phyloP scores from a whole-genome alignment of 2,888 invertebrate species.

The Papilio demoleus region DNA sequence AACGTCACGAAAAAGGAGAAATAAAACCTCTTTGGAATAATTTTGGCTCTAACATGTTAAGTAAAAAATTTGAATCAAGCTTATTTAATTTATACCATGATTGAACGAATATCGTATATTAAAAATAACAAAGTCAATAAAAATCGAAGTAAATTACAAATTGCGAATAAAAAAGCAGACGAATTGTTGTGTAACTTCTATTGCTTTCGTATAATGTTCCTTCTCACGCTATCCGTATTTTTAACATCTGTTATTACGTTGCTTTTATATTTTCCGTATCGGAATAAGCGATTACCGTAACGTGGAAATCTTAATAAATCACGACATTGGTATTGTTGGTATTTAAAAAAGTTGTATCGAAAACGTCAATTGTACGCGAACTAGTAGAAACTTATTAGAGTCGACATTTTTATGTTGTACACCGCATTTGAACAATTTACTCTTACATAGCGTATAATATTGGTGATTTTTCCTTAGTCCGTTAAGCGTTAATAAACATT shows the following conservation, averaged over 20 bases:
- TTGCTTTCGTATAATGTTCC: constrained; percentile 37
- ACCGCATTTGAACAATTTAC: not conserved
- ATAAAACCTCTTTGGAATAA: too few relatives aligned
- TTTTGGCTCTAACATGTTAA: too few relatives aligned
- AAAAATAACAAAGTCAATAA: constrained; percentile 13
- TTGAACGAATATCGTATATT: too few relatives aligned
- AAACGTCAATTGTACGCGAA: not conserved
- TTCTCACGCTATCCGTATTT: constrained; percentile 36
- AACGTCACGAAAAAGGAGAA: not conserved
- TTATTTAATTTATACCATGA: not conserved
- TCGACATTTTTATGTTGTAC: not conserved
- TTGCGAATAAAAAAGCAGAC: constrained; percentile 32
- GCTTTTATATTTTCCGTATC: constrained; percentile 23
- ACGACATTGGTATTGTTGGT: constrained; percentile 14
- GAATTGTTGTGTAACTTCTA: constrained; percentile 38
- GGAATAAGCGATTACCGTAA: constrained; percentile 18
- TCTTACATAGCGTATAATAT: too few relatives aligned
- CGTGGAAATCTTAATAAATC: constrained; percentile 21
- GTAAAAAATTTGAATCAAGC: too few relatives aligned
- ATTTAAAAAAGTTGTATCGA: constrained; percentile 6
- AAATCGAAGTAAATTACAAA: constrained; percentile 33
- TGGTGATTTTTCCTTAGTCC: not conserved
- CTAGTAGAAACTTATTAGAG: not conserved
- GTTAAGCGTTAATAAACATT: not conserved
- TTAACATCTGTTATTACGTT: constrained; percentile 29